phyloP scores from a whole-genome alignment of 2,888 invertebrate genomes.

The Serrognathus titanus region DNA sequence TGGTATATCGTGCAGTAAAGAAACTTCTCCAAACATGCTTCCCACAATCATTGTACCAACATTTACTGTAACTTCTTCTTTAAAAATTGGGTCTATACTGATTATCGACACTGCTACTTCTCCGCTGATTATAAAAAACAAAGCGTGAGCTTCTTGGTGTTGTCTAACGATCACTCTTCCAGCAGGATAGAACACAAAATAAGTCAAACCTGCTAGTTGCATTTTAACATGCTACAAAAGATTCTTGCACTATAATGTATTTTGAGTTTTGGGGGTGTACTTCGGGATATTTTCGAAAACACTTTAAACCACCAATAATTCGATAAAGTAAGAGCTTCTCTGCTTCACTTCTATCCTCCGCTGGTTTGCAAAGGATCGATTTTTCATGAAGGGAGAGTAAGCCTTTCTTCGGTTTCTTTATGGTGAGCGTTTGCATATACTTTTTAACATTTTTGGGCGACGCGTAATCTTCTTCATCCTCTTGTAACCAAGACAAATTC shows the following conservation, averaged over 20 bases:
- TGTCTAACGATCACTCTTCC: slow-evolving; percentile 61
- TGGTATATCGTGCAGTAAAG: slow-evolving; percentile 58
- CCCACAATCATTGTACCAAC: slow-evolving; percentile 56
- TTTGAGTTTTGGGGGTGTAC: slow-evolving; percentile 40
- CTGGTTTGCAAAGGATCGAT: slow-evolving; percentile 56
- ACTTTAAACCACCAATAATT: slow-evolving; percentile 59
- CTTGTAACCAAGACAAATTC: slow-evolving; percentile 58
- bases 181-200: slow-evolving; percentile 60
- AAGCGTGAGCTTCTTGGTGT: slow-evolving; percentile 56
- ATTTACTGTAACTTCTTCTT: slow-evolving; percentile 49
- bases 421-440: slow-evolving; percentile 49
- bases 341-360: slow-evolving; percentile 54
- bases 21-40: slow-evolving; percentile 66
- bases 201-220: slow-evolving; percentile 58
- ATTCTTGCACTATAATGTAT: neutral
- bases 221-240: slow-evolving; percentile 55
- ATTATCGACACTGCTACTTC: slow-evolving; percentile 54
- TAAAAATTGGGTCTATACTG: slow-evolving; percentile 52
- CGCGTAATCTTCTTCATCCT: slow-evolving; percentile 47
- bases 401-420: slow-evolving; percentile 36
- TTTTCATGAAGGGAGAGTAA: slow-evolving; percentile 49
- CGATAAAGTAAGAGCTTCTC: slow-evolving; percentile 58
- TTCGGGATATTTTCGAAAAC: slow-evolving; percentile 59
- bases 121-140: slow-evolving; percentile 66
- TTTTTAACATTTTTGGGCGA: slow-evolving; percentile 52